Evolutionary conservation across 1,140 invertebrate genomes (phyloP).

Genomic region (Orius insidiosus): DNA sequence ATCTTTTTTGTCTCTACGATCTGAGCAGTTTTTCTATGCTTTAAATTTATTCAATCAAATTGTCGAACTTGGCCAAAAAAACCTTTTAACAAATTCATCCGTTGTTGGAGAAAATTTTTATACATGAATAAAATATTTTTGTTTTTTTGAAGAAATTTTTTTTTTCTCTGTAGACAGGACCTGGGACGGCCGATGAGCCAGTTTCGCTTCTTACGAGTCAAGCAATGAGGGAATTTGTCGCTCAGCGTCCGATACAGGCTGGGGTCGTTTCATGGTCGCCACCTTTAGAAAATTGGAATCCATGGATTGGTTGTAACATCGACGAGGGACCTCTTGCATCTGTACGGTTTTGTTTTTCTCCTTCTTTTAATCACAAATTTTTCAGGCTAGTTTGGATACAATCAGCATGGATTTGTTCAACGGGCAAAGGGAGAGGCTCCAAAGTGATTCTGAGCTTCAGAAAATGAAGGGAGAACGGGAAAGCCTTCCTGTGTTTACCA

Average conservation of each 20-base stretch:
- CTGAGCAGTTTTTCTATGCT: no score
- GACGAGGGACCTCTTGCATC: conserved; percentile 78
- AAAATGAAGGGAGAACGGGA: conserved; percentile 48
- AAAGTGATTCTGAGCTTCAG: conserved; percentile 39
- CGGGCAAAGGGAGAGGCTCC: conserved; percentile 40
- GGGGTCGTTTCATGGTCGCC: conserved; percentile 91
- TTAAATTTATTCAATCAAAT: no score
- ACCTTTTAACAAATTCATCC: no score
- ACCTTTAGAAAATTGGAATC: conserved; percentile 88
- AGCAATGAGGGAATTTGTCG: conserved; percentile 42
- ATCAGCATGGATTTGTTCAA: conserved; percentile 60
- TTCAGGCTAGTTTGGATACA: conserved; percentile 50
- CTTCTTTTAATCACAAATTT: conserved; percentile 4
- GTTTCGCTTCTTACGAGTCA: conserved; percentile 38
- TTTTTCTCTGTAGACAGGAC: background rate
- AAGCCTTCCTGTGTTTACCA: conserved; percentile 55
- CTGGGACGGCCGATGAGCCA: conserved; percentile 20
- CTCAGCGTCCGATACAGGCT: conserved; percentile 33
- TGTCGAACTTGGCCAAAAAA: no score
- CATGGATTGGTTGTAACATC: conserved; percentile 87
- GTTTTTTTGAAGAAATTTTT: conserved; percentile 8
- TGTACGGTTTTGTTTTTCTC: no score
- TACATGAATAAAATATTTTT: background rate
- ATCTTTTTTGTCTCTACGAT: no score
- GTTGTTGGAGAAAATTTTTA: background rate